Base-by-base conservation (phyloP, 2,888 invertebrate genomes). In the Sphaerophoria rueppellii region DNA sequence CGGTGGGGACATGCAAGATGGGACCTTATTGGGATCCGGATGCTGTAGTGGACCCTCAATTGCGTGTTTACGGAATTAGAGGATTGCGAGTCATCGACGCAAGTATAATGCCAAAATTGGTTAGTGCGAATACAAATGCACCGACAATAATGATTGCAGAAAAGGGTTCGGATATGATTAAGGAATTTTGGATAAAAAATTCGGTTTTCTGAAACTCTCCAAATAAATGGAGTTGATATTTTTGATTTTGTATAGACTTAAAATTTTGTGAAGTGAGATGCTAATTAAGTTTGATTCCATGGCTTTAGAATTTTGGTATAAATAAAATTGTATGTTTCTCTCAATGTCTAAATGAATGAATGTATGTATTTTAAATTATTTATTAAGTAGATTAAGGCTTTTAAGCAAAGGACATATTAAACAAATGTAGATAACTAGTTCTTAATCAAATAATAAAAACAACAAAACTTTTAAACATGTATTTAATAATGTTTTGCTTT, bases 61-160 rank as follows among this genome's bases (percentile, higher is more conserved):
- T 97, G 6, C 92, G 95, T 72, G 96, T 97, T 0, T 96, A 97
- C 88, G 97, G 97, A 0, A 93, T 97, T 0, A 94, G 95, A 86
- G 96, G 96, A 0, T 91, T 97, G 4, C 92, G 97, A 12, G 97
- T 97, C 0, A 95, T 96, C 81, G 97, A 97, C 89, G 97, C 96
- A 0, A 96, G 96, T 73, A 95, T 97, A 32, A 97, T 97, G 96
- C 97, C 97, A 0, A 96, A 94, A 87, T 92, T 96, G 86, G 96
- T 97, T 0, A 96, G 96, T 87, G 96, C 96, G 0, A 97, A 97
- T 87, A 97, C 97, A 0, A 97, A 97, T 89, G 97, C 96, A 0
- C 97, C 97, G 0, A 94, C 94, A 0, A 96, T 98, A 40, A 98
- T 98, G 97, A 95, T 98, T 60, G 98, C 95, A 0, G 98, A 98